phyloP scores from a whole-genome alignment of 2,113 vertebrate species.

The Tachysurus fulvidraco region DNA sequence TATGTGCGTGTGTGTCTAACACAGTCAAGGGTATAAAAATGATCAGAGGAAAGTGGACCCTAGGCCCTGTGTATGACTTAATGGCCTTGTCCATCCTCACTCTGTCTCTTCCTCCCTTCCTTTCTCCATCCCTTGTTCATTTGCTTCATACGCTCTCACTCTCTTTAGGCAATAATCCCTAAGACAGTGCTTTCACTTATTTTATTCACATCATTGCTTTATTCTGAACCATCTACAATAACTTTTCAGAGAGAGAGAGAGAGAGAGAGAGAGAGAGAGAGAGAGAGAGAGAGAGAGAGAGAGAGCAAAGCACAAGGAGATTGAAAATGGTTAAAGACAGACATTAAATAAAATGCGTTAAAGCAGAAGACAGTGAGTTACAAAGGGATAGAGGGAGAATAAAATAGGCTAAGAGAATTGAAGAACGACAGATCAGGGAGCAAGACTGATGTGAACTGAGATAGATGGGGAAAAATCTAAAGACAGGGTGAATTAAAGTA shows the following conservation, averaged over 20 bases:
- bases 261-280: neutral
- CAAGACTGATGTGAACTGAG: neutral
- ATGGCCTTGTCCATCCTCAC: conserved; percentile 33
- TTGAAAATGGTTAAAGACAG: neutral
- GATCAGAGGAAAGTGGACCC: conserved; percentile 51
- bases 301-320: neutral
- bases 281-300: neutral
- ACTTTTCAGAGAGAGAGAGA: conserved; percentile 12
- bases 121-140: conserved; percentile 11
- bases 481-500: neutral
- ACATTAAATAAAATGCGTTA: neutral
- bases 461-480: neutral
- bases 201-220: conserved; percentile 31
- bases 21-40: conserved; percentile 52
- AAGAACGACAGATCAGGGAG: neutral
- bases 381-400: neutral
- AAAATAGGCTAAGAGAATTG: neutral
- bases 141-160: neutral
- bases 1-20: conserved; percentile 25
- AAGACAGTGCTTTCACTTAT: conserved; percentile 11
- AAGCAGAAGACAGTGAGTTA: neutral
- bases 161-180: conserved; percentile 22
- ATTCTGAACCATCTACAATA: conserved; percentile 33
- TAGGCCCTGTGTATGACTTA: conserved; percentile 30
- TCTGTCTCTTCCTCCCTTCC: neutral